Evolutionary conservation across 2,888 invertebrate species (phyloP).

Genomic region (Plagiodera versicolora): DNA sequence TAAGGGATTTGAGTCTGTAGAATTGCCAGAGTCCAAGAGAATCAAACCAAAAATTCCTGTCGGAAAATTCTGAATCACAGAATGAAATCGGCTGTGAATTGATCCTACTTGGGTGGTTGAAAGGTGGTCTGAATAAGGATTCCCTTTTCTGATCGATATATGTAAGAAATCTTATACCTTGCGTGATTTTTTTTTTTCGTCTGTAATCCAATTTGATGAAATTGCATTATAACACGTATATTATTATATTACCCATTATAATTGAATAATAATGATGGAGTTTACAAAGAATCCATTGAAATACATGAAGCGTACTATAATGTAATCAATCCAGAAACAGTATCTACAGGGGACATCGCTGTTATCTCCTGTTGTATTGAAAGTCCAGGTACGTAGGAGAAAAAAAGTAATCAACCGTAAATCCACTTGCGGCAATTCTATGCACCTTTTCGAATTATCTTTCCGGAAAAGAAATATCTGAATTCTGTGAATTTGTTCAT

Average conservation of each 20-base stretch:
- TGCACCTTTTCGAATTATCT: not conserved
- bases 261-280: not conserved
- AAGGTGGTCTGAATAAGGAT: conserved; percentile 21
- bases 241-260: conserved; percentile 11
- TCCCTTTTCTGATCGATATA: conserved; percentile 36
- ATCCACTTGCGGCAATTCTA: too few species aligned
- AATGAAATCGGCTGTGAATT: not conserved
- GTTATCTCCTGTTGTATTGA: not conserved
- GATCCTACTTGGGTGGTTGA: not conserved
- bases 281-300: not conserved
- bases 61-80: too few species aligned
- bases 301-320: not conserved
- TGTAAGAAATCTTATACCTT: conserved; percentile 39
- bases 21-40: too few species aligned
- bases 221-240: conserved; percentile 42
- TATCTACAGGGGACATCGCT: not conserved
- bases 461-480: not conserved
- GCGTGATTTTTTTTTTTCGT: not conserved
- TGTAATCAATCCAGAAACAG: not conserved
- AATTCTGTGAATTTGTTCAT: not conserved
- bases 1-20: too few species aligned
- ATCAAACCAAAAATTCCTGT: too few species aligned
- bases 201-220: conserved; percentile 46
- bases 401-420: too few species aligned
- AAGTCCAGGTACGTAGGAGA: not conserved